A percentile compares a stretch with the other conserved stretches of the same genome.
Evolutionary conservation across 2,888 invertebrate species (phyloP).

Genomic region (Callosobruchus maculatus): DNA sequence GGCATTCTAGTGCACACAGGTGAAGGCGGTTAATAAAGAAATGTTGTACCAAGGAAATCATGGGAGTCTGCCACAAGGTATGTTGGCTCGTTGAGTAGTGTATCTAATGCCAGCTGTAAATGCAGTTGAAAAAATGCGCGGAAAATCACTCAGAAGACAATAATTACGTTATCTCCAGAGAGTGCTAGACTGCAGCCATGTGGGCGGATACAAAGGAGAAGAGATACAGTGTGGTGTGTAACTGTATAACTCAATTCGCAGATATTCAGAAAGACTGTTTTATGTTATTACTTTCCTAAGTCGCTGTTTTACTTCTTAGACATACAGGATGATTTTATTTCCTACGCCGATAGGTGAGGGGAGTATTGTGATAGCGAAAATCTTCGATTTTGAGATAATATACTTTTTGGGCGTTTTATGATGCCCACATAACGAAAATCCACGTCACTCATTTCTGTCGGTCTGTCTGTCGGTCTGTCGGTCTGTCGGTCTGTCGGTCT

Average conservation of each 20-base stretch:
- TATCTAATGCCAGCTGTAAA: background rate
- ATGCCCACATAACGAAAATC: too few relatives aligned
- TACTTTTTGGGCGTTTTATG: too few relatives aligned
- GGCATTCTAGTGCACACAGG: background rate
- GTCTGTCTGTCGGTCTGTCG: too few relatives aligned
- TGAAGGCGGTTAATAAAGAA: background rate
- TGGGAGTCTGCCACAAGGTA: background rate
- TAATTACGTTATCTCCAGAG: background rate
- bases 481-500: too few relatives aligned
- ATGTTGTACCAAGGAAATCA: background rate
- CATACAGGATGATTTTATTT: too few relatives aligned
- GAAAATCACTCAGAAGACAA: background rate
- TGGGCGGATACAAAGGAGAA: background rate
- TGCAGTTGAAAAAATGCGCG: background rate
- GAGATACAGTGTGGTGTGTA: background rate
- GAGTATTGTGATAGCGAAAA: too few relatives aligned
- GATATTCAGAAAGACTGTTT: too few relatives aligned
- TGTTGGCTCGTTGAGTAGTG: background rate
- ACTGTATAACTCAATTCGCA: background rate
- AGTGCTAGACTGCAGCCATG: background rate
- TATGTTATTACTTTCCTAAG: too few relatives aligned
- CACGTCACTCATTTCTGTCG: too few relatives aligned
- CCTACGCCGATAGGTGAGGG: too few relatives aligned
- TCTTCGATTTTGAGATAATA: too few relatives aligned
- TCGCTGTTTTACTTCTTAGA: too few relatives aligned